A percentile compares a stretch with the other conserved stretches of the same genome.
Evolutionary conservation across 2,113 vertebrate genomes (phyloP).

Genomic region (Saimiri boliviensis): DNA sequence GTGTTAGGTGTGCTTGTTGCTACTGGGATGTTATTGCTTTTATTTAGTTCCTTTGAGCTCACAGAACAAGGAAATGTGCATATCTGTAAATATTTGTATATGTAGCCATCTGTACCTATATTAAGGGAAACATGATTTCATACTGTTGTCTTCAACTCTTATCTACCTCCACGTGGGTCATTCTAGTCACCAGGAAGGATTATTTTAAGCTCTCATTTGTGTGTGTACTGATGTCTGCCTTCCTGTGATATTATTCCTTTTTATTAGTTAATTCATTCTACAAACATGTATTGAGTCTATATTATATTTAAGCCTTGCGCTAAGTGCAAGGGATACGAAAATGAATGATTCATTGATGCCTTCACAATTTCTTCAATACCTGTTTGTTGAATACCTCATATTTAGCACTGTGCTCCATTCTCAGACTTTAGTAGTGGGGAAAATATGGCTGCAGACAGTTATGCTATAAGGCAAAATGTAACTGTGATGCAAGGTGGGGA

Average conservation of each 20-base stretch:
- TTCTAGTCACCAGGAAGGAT: not conserved
- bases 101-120: not conserved
- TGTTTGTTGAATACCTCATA: not conserved
- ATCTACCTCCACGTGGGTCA: not conserved
- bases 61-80: not conserved
- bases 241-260: not conserved
- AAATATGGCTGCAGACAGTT: not conserved
- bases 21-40: not conserved
- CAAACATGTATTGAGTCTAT: not conserved
- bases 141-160: not conserved
- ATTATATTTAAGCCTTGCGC: not conserved
- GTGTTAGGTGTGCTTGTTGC: not conserved
- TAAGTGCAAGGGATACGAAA: not conserved
- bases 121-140: not conserved
- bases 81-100: not conserved
- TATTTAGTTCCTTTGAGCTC: not conserved
- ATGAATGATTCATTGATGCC: not conserved
- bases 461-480: not conserved
- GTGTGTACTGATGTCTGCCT: not conserved
- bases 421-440: not conserved
- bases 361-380: not conserved
- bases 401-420: not conserved
- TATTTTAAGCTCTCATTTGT: not conserved
- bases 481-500: not conserved
- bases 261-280: constrained; percentile 15